Base-by-base conservation (phyloP, 2,113 vertebrate genomes). In the Aegithalos caudatus region DNA sequence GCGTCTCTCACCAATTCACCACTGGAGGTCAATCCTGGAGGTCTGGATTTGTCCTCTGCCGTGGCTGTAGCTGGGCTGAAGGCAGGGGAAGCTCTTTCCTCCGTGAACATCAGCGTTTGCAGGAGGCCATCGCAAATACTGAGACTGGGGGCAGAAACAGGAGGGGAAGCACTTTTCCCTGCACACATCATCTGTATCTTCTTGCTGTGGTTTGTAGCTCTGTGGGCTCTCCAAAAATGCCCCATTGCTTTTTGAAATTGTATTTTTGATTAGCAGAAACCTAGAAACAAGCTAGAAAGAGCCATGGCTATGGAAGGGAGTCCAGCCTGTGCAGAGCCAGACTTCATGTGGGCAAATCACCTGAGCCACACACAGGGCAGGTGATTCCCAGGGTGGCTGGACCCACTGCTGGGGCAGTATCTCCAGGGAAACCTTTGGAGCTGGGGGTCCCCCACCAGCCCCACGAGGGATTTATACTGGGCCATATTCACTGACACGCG, bases 291-390 rank as follows among this genome's bases (percentile, higher is more conserved):
- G 35, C 22, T 42, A 24, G 58, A 51, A 94, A 53, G 76, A 73
- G 3, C 25, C 12, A 1, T 6, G n/a, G 19, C 33, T 22, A 67
- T 4, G 54, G 54, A 71, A 78, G 31, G 35, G 69, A 28, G 2
- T 2, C 14, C 14, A 2, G 42, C 45, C 18, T 1, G 1, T 7
- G 6, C 28, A 23, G 51, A 87, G 16, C 56, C 7, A 2, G 45
- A 11, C 1, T 44, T 14, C 6, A 1, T 0, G 2, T 1, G 1
- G 60, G 37, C 21, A 66, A 11, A 37, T 3, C 1, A 0, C 48
- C 72, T 16, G 24, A 69, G 57, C 31, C 0, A 0, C 48, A 17
- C 2, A 1, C n/a, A 14, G 62, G 7, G 45, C 31, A 33, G 28
- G 42, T 8, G 38, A 12, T 54, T 56, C 25, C 18, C 37, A 1